Evolutionary conservation across 2,888 invertebrate genomes (phyloP).

Genomic region (Agrenia bidenticulata): DNA sequence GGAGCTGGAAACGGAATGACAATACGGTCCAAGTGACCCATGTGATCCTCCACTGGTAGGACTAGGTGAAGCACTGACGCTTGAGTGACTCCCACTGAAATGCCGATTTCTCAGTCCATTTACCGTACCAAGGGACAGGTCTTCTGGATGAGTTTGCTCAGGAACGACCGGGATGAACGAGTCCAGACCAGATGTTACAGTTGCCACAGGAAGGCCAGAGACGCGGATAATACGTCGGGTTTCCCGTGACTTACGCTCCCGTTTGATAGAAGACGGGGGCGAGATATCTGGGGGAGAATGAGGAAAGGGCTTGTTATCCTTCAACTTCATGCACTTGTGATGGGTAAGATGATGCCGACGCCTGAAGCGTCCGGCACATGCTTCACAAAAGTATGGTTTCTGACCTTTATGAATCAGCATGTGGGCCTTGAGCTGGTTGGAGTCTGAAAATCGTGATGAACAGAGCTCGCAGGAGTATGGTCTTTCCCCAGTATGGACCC

Average conservation of each 20-base stretch:
- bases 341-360: slow-evolving; percentile 82
- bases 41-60: slow-evolving; percentile 46
- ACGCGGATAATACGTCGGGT: slow-evolving; percentile 61
- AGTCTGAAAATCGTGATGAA: slow-evolving; percentile 83
- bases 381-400: slow-evolving; percentile 80
- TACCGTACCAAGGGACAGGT: slow-evolving; percentile 67
- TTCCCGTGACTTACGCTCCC: slow-evolving; percentile 60
- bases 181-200: slow-evolving; percentile 27
- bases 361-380: slow-evolving; percentile 77
- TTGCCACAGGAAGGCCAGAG: slow-evolving; percentile 28
- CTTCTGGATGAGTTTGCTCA: slow-evolving; percentile 89
- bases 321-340: slow-evolving; percentile 67
- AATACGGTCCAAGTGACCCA: slow-evolving; percentile 42
- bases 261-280: slow-evolving; percentile 46
- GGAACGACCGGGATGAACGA: slow-evolving; percentile 59
- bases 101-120: slow-evolving; percentile 31
- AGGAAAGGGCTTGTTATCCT: slow-evolving; percentile 16
- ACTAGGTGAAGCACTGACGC: slow-evolving; percentile 46
- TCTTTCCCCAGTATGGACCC: slow-evolving; percentile 88
- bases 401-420: slow-evolving; percentile 85
- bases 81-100: slow-evolving; percentile 50
- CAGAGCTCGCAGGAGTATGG: slow-evolving; percentile 86
- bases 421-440: slow-evolving; percentile 88
- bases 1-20: slow-evolving; percentile 45
- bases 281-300: slow-evolving; percentile 37